Evolutionary conservation across 1,140 invertebrate species (phyloP).

Genomic region (Sinonovacula constricta): DNA sequence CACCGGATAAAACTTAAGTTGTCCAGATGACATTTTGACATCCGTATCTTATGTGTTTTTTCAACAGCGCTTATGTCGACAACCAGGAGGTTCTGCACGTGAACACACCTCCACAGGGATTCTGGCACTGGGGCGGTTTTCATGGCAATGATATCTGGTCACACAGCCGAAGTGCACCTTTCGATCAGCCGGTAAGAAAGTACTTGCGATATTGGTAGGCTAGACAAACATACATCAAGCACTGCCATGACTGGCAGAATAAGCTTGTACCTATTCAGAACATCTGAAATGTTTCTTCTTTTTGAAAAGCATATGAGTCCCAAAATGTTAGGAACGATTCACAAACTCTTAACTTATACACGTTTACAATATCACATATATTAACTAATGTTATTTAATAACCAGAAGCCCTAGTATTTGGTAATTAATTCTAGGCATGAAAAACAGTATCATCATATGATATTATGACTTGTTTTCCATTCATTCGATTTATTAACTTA

Average conservation of each 20-base stretch:
- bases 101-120: conserved; percentile 23
- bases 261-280: too few relatives aligned
- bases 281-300: not conserved
- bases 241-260: too few relatives aligned
- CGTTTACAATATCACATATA: not conserved
- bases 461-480: too few relatives aligned
- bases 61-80: conserved; percentile 4
- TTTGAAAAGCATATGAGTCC: not conserved
- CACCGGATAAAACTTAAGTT: not conserved
- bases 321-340: not conserved
- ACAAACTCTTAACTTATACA: not conserved
- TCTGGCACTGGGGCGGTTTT: conserved; percentile 61
- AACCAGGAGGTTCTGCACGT: not conserved
- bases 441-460: too few relatives aligned
- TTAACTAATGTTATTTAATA: too few relatives aligned
- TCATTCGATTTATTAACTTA: not conserved
- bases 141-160: conserved; percentile 73
- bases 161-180: conserved; percentile 80
- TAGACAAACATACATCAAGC: too few relatives aligned
- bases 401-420: too few relatives aligned
- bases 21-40: not conserved
- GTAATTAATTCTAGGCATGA: too few relatives aligned
- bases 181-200: conserved; percentile 84
- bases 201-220: not conserved
- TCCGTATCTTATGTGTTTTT: not conserved